phyloP scores from a whole-genome alignment of 2,113 vertebrate genomes.

The Piaya cayana region DNA sequence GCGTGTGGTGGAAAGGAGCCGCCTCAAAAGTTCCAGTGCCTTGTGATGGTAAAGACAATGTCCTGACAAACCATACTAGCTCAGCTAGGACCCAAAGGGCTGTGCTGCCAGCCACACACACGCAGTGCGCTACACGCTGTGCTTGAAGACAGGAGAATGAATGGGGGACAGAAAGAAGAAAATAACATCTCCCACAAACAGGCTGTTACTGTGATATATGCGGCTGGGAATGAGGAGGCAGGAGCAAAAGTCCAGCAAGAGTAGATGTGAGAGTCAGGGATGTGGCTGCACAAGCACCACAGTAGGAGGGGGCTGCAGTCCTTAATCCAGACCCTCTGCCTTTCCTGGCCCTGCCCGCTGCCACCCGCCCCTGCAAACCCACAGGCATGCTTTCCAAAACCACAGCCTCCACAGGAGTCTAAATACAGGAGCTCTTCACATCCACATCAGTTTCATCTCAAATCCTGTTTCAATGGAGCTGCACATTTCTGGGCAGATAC shows the following conservation, averaged over 20 bases:
- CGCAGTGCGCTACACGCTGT: not conserved
- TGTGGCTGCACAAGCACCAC: not conserved
- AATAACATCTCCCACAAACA: not conserved
- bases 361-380: not conserved
- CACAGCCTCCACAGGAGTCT: not conserved
- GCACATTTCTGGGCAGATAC: not conserved
- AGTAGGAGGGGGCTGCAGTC: accelerated
- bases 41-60: not conserved
- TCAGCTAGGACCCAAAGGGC: not conserved
- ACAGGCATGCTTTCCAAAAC: not conserved
- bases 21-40: not conserved
- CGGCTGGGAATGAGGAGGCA: not conserved
- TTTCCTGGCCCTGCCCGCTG: not conserved
- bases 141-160: not conserved
- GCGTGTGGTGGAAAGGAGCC: not conserved
- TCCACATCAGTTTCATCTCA: not conserved
- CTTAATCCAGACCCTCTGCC: not conserved
- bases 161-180: not conserved
- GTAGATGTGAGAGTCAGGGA: not conserved
- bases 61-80: not conserved
- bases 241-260: not conserved
- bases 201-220: not conserved
- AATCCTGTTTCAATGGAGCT: not conserved
- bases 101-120: not conserved
- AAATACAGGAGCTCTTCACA: not conserved